These are phyloP conservation scores for Solenodon paradoxus DNA, from an alignment of 2,113 vertebrate genomes.

Conservation along the genomic window DNA sequence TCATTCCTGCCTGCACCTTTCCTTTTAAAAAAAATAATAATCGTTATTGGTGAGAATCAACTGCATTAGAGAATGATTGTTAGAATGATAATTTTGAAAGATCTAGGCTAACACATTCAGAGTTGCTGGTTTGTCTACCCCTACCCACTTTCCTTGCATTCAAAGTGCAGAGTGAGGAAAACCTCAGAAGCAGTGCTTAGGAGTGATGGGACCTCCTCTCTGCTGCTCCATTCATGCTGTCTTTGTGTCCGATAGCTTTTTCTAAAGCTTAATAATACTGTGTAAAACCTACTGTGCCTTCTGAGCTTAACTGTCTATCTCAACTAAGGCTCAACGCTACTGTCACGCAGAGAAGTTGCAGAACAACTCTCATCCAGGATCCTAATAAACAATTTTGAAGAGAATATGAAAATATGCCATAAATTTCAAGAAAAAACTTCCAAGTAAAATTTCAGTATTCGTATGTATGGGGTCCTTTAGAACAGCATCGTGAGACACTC, in stretches of 20 bases:
- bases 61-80: neutral
- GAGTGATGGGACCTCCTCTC: too few species aligned
- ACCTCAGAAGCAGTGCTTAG: neutral
- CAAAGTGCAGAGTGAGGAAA: neutral
- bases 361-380: neutral
- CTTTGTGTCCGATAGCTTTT: neutral
- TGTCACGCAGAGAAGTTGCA: neutral
- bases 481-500: too few species aligned
- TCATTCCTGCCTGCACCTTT: too few species aligned
- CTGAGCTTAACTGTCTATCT: neutral
- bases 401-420: neutral
- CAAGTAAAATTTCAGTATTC: neutral
- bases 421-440: neutral
- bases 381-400: neutral
- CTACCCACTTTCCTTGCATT: neutral
- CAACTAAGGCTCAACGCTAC: neutral
- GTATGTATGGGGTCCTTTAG: neutral
- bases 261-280: neutral
- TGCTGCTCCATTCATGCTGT: neutral
- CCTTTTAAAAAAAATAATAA: too few species aligned
- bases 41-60: neutral
- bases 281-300: neutral
- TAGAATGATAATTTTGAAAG: neutral
- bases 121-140: neutral
- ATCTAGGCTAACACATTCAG: neutral